Evolutionary conservation across 2,113 vertebrate species (phyloP).

Genomic region (Tringa solitaria): DNA sequence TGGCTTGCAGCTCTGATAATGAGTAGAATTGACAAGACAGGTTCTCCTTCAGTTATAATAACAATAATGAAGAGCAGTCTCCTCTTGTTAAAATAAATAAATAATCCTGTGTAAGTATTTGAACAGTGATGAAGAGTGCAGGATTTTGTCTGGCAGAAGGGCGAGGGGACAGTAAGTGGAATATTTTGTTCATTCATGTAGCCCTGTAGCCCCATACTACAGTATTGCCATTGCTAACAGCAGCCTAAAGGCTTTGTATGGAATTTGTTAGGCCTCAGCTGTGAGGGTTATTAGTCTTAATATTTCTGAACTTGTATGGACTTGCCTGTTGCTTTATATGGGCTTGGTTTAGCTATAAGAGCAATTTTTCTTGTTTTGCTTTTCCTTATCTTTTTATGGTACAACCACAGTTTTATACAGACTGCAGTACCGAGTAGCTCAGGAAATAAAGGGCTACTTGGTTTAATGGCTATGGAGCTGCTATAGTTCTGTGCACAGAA

Average conservation of each 20-base stretch:
- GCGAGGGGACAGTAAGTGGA: neutral
- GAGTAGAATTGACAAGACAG: neutral
- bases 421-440: neutral
- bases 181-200: fast-evolving
- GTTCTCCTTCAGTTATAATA: neutral
- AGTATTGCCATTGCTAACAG: neutral
- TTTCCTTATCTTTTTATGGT: neutral
- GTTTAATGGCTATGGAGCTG: neutral
- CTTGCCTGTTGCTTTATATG: neutral
- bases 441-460: neutral
- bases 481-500: neutral
- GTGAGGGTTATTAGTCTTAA: neutral
- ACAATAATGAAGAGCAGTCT: fast-evolving
- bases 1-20: neutral
- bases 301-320: neutral
- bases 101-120: neutral
- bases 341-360: neutral
- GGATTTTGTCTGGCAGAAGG: neutral
- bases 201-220: neutral
- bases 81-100: neutral
- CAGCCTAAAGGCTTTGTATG: neutral
- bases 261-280: neutral
- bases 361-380: neutral
- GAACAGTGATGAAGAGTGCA: neutral
- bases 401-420: neutral